Base-by-base conservation (phyloP, 2,797 vertebrate genomes). In the Lacerta bilineata region DNA sequence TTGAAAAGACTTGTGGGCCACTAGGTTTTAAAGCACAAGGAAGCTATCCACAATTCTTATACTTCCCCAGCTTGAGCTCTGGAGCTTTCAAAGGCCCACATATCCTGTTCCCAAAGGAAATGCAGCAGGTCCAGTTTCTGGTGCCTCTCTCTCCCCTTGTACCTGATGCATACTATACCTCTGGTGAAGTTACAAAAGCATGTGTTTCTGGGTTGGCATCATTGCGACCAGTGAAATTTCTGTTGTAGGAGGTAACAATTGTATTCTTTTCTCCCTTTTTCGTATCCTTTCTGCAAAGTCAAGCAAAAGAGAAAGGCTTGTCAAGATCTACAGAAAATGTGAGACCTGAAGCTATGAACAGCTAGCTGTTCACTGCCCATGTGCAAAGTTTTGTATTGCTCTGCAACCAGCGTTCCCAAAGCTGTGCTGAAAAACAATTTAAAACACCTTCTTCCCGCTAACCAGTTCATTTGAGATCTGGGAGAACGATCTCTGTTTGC, bases 191-290 rank as follows among this genome's bases (percentile, higher is more conserved):
- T 91, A 99, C 98, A 41, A 99, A 99, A 55, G 98, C 98, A 0
- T 99, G 98, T 11, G 98, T 99, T 85, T 98, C 98, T 0, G 98
- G 98, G 95, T 99, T 99, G 6, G 98, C 98, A 4, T 99, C 98
- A 7, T 99, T 99, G 91, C 98, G 98, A 87, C 97, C 98, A 0
- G 98, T 99, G 94, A 99, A 99, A 95, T 99, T 99, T 90, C 99
- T 97, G 95, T 99, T 99, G 95, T 97, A 99, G 84, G 99, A 99
- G 0, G 98, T 99, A 91, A 99, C 98, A 41, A 99, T 99, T 18
- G 99, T 99, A 94, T 99, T 99, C 96, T 98, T 99, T 95, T 99
- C 98, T 84, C 98, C 98, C 90, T 98, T 99, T 95, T 99, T 99
- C 91, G 98, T 98, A 75, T 99, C 99, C 80, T 97, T 98, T 92